Percentiles rank a stretch among this genome's conserved stretches.
Evolutionary conservation across 2,113 vertebrate species (phyloP).

Genomic region (Phyllostomus discolor): DNA sequence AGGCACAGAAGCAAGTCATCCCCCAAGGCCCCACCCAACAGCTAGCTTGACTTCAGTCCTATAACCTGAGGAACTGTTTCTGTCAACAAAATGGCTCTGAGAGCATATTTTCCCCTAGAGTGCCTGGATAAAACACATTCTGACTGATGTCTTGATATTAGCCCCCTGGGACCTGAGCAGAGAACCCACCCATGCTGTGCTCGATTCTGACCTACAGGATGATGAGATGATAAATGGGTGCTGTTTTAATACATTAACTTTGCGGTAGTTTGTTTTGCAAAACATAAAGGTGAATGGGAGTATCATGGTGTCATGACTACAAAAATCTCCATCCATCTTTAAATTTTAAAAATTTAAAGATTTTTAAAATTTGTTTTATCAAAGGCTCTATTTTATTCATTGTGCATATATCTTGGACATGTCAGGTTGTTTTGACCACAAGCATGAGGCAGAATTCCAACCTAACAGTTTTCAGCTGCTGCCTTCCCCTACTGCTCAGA

Average conservation of each 20-base stretch:
- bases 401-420: not conserved
- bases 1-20: not conserved
- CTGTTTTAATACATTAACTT: not conserved
- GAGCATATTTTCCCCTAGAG: not conserved
- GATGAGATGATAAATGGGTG: not conserved
- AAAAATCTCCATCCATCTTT: not conserved
- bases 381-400: not conserved
- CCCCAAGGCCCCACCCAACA: not conserved
- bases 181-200: not conserved
- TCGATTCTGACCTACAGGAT: not conserved
- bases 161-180: not conserved
- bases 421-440: not conserved
- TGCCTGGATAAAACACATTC: not conserved
- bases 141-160: not conserved
- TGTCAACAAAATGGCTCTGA: not conserved
- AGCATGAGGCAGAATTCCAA: not conserved
- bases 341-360: too few relatives aligned
- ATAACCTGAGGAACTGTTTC: not conserved
- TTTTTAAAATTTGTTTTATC: not conserved
- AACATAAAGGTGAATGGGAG: not conserved
- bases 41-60: not conserved
- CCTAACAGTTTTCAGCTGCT: not conserved
- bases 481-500: not conserved
- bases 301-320: not conserved
- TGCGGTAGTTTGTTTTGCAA: not conserved